Evolutionary conservation across 1,140 invertebrate species (phyloP), one percentile per base, ranked within the genome.

Genomic region (Brachionus calyciflorus): DNA sequence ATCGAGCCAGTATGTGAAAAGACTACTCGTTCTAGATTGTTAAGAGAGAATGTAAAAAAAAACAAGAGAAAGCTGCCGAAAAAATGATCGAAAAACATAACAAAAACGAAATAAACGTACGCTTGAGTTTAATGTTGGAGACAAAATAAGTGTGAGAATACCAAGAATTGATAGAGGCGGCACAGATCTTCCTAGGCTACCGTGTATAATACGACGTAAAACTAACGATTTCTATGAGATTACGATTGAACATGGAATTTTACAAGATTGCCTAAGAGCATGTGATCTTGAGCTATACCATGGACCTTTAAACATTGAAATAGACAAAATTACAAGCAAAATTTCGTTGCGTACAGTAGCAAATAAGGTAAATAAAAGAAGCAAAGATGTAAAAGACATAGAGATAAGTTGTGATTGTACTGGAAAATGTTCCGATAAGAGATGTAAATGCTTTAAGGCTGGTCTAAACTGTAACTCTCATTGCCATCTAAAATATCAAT

Each of bases 141-240:
- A 21, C 48, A 51, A 51, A 51, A 51, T 51, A 0, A 51, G 48
- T 51, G 17, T 51, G 19, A 51, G 48, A 51, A 51, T 51, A 21
- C 48, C 48, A 51, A 51, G 48, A 51, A 51, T 51, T 51, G 48
- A 51, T 51, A 51, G 48, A 51, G 48, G 48, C 24, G 48, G 48
- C 19, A 51, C 48, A 21, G 48, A n/a, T 51, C 48, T 51, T 17
- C 48, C 48, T 21, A 51, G 48, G 17, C 19, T 51, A n/a, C 48
- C 48, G 48, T 17, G 48, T 51, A 51, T 51, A 21, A 21, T 51
- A 51, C 48, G 48, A 21, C 48, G 48, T 51, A 51, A 51, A 51
- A 21, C 48, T 51, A 51, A 51, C 24, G 48, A 51, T 21, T 51
- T 51, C 24, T 51, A 51, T 51, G 48, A 51, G 24, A 51, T 51